These are phyloP conservation scores for Oreohelix idahoensis DNA, from an alignment of 1,140 invertebrate species.

Conservation along the genomic window DNA sequence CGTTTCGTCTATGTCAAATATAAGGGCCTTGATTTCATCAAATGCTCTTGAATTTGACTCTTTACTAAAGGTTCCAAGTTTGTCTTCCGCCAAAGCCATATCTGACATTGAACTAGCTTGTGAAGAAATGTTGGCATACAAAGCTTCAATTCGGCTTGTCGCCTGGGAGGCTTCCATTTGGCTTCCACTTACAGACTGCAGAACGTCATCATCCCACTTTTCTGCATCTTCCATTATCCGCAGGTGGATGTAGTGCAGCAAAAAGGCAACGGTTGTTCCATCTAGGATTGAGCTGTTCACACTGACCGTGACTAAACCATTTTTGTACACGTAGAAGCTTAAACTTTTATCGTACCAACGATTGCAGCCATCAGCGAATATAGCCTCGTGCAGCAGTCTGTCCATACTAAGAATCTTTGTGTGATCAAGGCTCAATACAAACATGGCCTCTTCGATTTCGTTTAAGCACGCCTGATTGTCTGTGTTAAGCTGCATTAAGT, in stretches of 20 bases:
- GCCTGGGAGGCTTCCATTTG: too few relatives aligned
- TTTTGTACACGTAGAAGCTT: constrained; percentile 25
- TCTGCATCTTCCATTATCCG: constrained; percentile 35
- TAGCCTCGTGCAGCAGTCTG: constrained; percentile 7
- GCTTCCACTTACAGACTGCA: background rate
- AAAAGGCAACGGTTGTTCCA: background rate
- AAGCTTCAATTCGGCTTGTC: background rate
- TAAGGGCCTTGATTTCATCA: background rate
- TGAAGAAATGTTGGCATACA: background rate
- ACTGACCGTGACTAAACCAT: constrained; percentile 25
- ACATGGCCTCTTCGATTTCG: constrained; percentile 21
- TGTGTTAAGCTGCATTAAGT: background rate
- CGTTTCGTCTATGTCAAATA: background rate
- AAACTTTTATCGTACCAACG: constrained; percentile 39
- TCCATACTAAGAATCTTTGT: background rate
- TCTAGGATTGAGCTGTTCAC: constrained; percentile 20
- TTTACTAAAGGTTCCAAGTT: background rate
- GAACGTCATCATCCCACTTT: constrained; percentile 34
- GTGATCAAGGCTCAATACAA: constrained; percentile 27
- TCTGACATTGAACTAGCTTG: background rate
- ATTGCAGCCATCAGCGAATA: constrained; percentile 37
- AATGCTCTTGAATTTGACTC: background rate
- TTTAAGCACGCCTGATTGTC: constrained; percentile 7
- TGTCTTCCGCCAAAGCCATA: background rate
- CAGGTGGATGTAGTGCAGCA: constrained; percentile 35